Evolutionary conservation across 2,888 invertebrate species (phyloP).

Genomic region (Amphimallon solstitiale): DNA sequence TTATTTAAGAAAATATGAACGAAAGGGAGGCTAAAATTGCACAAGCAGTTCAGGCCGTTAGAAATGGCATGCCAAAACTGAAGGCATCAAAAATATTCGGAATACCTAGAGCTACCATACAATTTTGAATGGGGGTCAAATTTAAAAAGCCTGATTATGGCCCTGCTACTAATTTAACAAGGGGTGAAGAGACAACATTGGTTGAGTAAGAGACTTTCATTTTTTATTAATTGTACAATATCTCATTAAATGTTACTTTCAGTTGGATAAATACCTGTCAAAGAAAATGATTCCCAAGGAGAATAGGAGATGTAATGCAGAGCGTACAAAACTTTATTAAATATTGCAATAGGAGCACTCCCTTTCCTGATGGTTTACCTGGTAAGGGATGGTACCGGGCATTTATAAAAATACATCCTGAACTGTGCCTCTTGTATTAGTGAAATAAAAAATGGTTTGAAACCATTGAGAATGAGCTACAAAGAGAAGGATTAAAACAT

Average conservation of each 20-base stretch:
- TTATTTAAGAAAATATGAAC: background rate
- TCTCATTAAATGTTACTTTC: background rate
- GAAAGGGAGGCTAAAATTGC: background rate
- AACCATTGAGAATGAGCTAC: slow-evolving; percentile 22
- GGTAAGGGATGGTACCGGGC: slow-evolving; percentile 37
- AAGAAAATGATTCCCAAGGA: slow-evolving; percentile 29
- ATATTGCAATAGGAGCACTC: slow-evolving; percentile 17
- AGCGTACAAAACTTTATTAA: slow-evolving; percentile 34
- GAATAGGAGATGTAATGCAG: slow-evolving; percentile 22
- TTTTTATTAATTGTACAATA: slow-evolving; percentile 3
- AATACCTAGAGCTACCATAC: background rate
- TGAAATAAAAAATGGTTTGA: slow-evolving; percentile 33
- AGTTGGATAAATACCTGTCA: slow-evolving; percentile 29
- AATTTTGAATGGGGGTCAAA: no score
- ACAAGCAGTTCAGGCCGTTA: slow-evolving; percentile 3
- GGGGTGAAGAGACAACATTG: background rate
- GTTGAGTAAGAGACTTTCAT: background rate
- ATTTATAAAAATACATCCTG: slow-evolving; percentile 20
- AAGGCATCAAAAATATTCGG: background rate
- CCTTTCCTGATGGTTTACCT: slow-evolving; percentile 34
- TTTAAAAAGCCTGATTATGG: background rate
- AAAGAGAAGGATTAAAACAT: slow-evolving; percentile 11
- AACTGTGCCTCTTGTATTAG: slow-evolving; percentile 26
- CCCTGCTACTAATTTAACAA: background rate
- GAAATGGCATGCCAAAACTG: slow-evolving; percentile 1